These are phyloP conservation scores for Arothron firmamentum DNA, from an alignment of 2,113 vertebrate genomes.

Conservation along the genomic window DNA sequence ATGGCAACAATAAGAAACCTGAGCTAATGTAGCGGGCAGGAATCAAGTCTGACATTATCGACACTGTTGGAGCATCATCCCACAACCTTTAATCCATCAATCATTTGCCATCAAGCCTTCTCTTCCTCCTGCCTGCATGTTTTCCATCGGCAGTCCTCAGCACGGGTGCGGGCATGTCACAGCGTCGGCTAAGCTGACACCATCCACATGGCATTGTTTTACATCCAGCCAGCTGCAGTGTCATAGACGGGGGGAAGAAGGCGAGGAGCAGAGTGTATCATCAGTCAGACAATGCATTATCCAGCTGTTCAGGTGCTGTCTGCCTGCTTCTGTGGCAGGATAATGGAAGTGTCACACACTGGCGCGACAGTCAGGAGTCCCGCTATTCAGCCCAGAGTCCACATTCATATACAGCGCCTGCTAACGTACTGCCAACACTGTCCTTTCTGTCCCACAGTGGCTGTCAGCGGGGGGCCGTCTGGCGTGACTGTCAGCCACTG, in stretches of 20 bases:
- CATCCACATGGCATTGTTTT: slow-evolving; percentile 55
- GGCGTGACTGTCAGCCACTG: slow-evolving; percentile 68
- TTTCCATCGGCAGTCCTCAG: slow-evolving; percentile 37
- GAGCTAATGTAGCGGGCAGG: background rate
- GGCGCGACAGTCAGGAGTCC: slow-evolving; percentile 63
- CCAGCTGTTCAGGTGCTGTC: slow-evolving; percentile 69
- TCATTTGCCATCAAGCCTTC: slow-evolving; percentile 41
- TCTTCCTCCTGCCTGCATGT: slow-evolving; percentile 18
- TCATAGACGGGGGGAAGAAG: slow-evolving; percentile 56
- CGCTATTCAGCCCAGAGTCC: slow-evolving; percentile 66
- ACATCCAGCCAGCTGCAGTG: background rate
- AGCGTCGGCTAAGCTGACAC: slow-evolving; percentile 52
- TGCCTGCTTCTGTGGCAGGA: slow-evolving; percentile 60
- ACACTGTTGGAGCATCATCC: slow-evolving; percentile 11
- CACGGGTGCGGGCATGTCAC: slow-evolving; percentile 51
- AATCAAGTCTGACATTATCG: slow-evolving; percentile 5
- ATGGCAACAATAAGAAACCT: slow-evolving; percentile 6
- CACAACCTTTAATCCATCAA: slow-evolving; percentile 30
- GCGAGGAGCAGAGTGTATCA: slow-evolving; percentile 61
- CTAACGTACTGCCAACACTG: slow-evolving; percentile 64
- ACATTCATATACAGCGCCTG: slow-evolving; percentile 59
- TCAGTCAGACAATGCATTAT: slow-evolving; percentile 73
- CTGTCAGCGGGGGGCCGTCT: slow-evolving; percentile 57
- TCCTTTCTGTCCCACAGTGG: slow-evolving; percentile 68
- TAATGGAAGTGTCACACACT: slow-evolving; percentile 73